Conservation (phyloP, 2,888 invertebrate species). For the Terebella lapidaria region DNA sequence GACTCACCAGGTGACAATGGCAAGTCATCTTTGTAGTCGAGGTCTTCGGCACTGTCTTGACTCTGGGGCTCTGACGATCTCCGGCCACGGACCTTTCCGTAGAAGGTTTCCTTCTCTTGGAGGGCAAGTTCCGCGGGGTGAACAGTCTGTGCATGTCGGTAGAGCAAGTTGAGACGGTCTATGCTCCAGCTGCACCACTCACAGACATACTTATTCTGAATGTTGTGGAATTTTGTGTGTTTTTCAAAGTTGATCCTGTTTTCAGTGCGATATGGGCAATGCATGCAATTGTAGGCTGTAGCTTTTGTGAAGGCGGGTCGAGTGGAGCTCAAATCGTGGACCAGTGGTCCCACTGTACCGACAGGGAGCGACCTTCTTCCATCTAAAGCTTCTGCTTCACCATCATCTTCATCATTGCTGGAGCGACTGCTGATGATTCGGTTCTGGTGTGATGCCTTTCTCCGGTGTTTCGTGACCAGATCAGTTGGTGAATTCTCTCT, state of each 20-base stretch:
- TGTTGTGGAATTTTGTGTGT: conserved; percentile 7
- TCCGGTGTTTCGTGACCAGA: conserved; percentile 21
- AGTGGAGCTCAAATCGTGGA: conserved; percentile 1
- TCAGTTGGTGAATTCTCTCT: neutral
- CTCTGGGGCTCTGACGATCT: neutral
- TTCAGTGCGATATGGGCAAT: conserved; percentile 7
- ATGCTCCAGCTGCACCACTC: conserved; percentile 46
- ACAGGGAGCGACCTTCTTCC: neutral
- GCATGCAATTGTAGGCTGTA: conserved; percentile 3
- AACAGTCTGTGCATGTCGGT: conserved; percentile 35
- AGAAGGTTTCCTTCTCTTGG: conserved; percentile 29
- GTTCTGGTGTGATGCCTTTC: conserved; percentile 39
- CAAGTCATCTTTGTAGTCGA: neutral
- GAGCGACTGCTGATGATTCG: conserved; percentile 15
- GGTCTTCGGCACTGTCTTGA: neutral
- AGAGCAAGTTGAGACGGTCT: conserved; percentile 35
- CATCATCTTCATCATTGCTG: neutral
- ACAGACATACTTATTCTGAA: conserved; percentile 32
- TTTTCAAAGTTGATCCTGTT: conserved; percentile 10
- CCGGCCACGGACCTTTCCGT: neutral
- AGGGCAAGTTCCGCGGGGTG: conserved; percentile 38
- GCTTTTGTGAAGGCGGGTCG: neutral
- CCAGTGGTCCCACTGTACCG: neutral
- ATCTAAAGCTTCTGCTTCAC: neutral
- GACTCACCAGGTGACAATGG: neutral